Evolutionary conservation across 1,140 invertebrate species (phyloP).

Genomic region (Agrilus planipennis): DNA sequence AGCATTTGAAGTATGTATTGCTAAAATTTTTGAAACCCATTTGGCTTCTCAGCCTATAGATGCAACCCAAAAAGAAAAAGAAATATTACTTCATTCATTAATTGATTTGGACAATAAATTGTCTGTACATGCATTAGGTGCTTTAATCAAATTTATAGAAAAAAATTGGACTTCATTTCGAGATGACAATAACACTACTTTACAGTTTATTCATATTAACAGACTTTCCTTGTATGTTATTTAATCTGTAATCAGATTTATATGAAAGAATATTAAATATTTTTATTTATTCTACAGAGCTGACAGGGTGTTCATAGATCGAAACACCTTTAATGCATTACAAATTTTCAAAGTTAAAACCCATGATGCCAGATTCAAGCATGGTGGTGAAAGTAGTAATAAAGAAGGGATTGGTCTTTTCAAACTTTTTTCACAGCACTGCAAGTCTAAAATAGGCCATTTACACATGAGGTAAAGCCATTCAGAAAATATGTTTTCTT

Average conservation of each 20-base stretch:
- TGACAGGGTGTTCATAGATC: constrained; percentile 59
- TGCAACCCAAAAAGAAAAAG: constrained; percentile 44
- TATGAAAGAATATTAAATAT: neutral
- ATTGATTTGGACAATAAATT: constrained; percentile 52
- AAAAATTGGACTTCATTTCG: constrained; percentile 43
- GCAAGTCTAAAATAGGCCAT: constrained; percentile 49
- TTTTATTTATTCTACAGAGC: constrained; percentile 35
- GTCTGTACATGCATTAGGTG: constrained; percentile 61
- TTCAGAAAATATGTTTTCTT: constrained; percentile 3
- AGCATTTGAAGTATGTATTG: constrained; percentile 50
- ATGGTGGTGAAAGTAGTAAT: constrained; percentile 39
- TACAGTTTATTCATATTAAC: constrained; percentile 11
- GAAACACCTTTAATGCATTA: constrained; percentile 56
- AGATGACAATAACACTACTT: neutral
- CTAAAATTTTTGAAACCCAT: constrained; percentile 45
- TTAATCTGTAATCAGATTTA: neutral
- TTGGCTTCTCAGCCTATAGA: constrained; percentile 46
- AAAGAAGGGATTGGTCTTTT: constrained; percentile 63
- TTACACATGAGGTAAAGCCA: constrained; percentile 38
- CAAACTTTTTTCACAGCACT: constrained; percentile 53
- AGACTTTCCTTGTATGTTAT: constrained; percentile 8
- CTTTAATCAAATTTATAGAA: constrained; percentile 60
- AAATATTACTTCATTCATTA: constrained; percentile 51
- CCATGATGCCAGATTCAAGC: constrained; percentile 68
- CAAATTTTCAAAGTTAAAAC: constrained; percentile 60